Conservation (phyloP, 2,113 vertebrate genomes). For the Rattus norvegicus region GRCr8 NC_086024.1:120148501-120149000, state of each 20-base stretch:
- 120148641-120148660: not conserved
- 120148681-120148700: not conserved
- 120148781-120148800: not conserved
- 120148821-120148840: not conserved
- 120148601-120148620: not conserved
- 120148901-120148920: not conserved
- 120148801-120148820: not conserved
- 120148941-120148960: not conserved
- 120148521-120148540: not conserved
- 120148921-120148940: not conserved
- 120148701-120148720: not conserved
- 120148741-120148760: not conserved
- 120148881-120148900: not conserved
- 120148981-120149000: slow-evolving; percentile 3
- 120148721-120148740: not conserved
- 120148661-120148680: not conserved
- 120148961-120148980: not conserved
- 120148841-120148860: not conserved
- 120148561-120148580: not conserved
- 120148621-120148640: not conserved
- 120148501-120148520: not conserved
- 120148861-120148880: not conserved
- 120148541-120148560: not conserved
- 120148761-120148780: not conserved
- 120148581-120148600: not conserved